A percentile compares a stretch with the other conserved stretches of the same genome.
Evolutionary conservation across 2,113 vertebrate species (phyloP).

Genomic region (Etia nguti): DNA sequence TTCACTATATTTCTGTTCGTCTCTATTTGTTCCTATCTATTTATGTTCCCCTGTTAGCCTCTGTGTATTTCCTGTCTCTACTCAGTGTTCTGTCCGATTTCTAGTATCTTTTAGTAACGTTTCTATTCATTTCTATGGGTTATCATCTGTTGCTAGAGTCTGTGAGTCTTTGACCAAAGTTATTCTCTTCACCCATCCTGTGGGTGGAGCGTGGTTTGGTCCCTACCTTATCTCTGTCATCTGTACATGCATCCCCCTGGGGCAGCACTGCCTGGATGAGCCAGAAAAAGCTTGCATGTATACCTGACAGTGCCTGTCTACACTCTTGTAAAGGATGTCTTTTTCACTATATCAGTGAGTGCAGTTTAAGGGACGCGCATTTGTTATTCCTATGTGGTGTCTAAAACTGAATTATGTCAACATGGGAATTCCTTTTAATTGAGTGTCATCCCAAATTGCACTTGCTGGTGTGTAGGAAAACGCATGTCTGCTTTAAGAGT

Average conservation of each 20-base stretch:
- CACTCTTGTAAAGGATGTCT: conserved; percentile 43
- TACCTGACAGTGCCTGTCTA: conserved; percentile 49
- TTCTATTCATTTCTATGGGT: conserved; percentile 32
- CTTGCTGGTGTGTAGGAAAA: conserved; percentile 37
- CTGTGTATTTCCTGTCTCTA: conserved; percentile 45
- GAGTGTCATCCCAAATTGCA: conserved; percentile 23
- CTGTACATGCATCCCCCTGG: conserved; percentile 37
- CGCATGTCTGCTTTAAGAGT: conserved; percentile 34
- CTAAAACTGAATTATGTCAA: conserved; percentile 25
- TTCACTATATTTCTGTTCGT: conserved; percentile 7
- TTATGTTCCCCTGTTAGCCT: conserved; percentile 19
- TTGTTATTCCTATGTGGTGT: background rate
- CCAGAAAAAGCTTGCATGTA: conserved; percentile 39
- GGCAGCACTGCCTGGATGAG: background rate
- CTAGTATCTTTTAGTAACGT: conserved; percentile 14
- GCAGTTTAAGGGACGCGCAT: conserved; percentile 16
- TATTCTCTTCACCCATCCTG: conserved; percentile 24
- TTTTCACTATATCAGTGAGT: conserved; percentile 46
- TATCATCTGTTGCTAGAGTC: conserved; percentile 16
- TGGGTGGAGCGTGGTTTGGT: conserved; percentile 52
- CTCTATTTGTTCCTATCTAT: conserved; percentile 17
- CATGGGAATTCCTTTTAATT: background rate
- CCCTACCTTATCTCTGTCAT: conserved; percentile 45
- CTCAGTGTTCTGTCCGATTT: conserved; percentile 33
- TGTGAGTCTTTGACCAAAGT: conserved; percentile 45